Percentiles rank a stretch among this genome's conserved stretches.
phyloP scores from a whole-genome alignment of 2,797 vertebrate genomes.

The Vespertilio murinus region DNA sequence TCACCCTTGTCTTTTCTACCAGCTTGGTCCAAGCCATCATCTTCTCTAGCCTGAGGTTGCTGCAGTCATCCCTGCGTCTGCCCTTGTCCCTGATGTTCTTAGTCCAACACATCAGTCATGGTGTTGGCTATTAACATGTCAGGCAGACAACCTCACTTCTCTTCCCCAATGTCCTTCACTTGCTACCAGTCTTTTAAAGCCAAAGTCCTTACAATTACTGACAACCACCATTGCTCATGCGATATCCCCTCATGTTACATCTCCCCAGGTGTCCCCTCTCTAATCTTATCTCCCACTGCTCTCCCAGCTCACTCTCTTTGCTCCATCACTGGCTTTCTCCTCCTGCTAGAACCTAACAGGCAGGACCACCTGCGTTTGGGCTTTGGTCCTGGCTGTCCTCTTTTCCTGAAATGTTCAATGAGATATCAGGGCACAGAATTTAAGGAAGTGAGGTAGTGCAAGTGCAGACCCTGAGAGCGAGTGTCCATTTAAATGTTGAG shows the following conservation, averaged over 20 bases:
- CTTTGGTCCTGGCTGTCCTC: neutral
- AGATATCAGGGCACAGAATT: neutral
- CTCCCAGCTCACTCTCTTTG: neutral
- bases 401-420: neutral
- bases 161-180: neutral
- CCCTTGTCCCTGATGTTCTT: neutral
- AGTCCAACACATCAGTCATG: neutral
- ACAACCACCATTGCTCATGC: neutral
- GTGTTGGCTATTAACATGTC: neutral
- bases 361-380: neutral
- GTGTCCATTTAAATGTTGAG: neutral
- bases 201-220: neutral
- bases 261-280: neutral
- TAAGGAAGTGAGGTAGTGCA: neutral
- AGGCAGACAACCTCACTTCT: neutral
- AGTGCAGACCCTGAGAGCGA: neutral
- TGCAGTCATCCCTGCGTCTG: neutral
- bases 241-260: rapidly evolving
- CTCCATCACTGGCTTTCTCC: neutral
- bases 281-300: neutral
- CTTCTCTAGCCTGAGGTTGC: neutral
- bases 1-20: neutral
- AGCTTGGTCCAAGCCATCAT: neutral
- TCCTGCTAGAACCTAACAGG: neutral
- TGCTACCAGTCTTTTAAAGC: neutral